Evolutionary conservation across 1,140 invertebrate species (phyloP).

Genomic region (Papilio polytes): DNA sequence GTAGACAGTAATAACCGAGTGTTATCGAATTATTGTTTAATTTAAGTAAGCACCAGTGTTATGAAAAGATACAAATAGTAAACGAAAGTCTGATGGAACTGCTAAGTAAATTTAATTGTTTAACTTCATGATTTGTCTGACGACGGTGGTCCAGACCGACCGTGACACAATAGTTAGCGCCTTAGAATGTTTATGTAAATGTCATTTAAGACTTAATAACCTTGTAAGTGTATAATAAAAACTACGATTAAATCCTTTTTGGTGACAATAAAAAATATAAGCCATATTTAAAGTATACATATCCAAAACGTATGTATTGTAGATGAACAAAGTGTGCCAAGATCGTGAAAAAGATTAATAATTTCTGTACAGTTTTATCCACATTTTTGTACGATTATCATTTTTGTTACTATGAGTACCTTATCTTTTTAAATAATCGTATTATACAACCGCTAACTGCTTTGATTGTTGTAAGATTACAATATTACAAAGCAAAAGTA

Average conservation of each 20-base stretch:
- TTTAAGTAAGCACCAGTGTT: too few species aligned
- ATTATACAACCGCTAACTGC: neutral
- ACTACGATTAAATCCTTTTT: neutral
- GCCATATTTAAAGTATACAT: neutral
- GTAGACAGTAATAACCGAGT: too few species aligned
- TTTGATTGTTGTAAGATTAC: slow-evolving; percentile 17
- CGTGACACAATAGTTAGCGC: too few species aligned
- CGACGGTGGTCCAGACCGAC: too few species aligned
- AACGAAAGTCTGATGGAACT: too few species aligned
- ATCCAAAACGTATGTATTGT: neutral
- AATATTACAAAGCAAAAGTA: neutral
- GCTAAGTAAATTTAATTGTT: too few species aligned
- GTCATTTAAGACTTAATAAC: neutral
- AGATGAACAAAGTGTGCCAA: slow-evolving; percentile 1
- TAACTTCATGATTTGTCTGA: too few species aligned
- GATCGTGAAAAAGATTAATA: neutral
- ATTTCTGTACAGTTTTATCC: neutral
- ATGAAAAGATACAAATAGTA: too few species aligned
- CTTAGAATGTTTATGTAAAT: neutral
- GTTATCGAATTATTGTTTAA: too few species aligned
- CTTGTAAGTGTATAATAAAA: neutral
- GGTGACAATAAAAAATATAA: neutral
- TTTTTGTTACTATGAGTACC: neutral
- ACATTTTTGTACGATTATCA: neutral
- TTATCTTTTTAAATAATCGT: neutral